A percentile compares a stretch with the other conserved stretches of the same genome.
Conservation (phyloP, 2,888 invertebrate species). For the Gnatocerus cornutus region DNA sequence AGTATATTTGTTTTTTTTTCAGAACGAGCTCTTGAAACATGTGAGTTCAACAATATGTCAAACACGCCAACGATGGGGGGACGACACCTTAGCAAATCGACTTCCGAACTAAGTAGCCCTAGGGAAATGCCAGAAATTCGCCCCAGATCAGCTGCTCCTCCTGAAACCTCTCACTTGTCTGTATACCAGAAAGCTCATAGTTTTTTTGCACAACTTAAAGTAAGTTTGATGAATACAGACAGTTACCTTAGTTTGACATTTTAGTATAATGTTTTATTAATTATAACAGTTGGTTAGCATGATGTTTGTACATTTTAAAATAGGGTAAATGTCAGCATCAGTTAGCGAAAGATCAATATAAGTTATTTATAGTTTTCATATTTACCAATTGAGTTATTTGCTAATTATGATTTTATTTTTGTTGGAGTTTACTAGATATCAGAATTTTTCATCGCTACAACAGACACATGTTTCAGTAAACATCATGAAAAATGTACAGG, state of each 20-base stretch:
- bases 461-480: too few relatives aligned
- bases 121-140: constrained; percentile 72
- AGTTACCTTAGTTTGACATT: background rate
- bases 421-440: too few relatives aligned
- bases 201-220: constrained; percentile 87
- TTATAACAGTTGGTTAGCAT: too few relatives aligned
- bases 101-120: constrained; percentile 84
- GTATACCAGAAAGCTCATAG: constrained; percentile 88
- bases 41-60: constrained; percentile 65
- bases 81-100: constrained; percentile 86
- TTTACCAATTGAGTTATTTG: too few relatives aligned
- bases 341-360: too few relatives aligned
- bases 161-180: constrained; percentile 77
- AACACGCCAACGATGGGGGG: constrained; percentile 66
- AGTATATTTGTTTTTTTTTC: constrained; percentile 57
- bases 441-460: too few relatives aligned
- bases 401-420: too few relatives aligned
- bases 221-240: constrained; percentile 62
- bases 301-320: too few relatives aligned
- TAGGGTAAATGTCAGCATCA: too few relatives aligned
- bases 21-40: constrained; percentile 69
- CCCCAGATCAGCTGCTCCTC: constrained; percentile 73
- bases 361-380: too few relatives aligned
- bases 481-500: too few relatives aligned
- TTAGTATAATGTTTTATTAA: too few relatives aligned